A percentile compares a stretch with the other conserved stretches of the same genome.
Evolutionary conservation across 1,140 invertebrate genomes (phyloP).

Genomic region (Riptortus pedestris): DNA sequence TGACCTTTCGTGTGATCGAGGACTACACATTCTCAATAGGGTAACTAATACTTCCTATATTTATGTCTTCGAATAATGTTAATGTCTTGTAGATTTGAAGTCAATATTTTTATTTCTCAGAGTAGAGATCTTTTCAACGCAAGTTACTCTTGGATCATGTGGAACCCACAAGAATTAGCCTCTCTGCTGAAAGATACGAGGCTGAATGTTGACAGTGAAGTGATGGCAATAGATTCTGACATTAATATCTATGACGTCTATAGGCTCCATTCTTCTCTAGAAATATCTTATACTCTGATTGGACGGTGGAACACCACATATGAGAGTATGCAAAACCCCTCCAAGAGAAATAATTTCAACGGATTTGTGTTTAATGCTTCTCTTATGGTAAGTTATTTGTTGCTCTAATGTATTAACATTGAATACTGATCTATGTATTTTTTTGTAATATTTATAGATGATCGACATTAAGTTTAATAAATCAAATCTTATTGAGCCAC

Average conservation of each 20-base stretch:
- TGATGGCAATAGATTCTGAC: background rate
- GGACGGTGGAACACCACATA: background rate
- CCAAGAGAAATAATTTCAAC: background rate
- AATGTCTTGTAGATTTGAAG: too few species aligned
- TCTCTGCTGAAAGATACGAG: background rate
- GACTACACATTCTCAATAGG: constrained; percentile 11
- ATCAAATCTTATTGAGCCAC: constrained; percentile 12
- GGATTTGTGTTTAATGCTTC: constrained; percentile 9
- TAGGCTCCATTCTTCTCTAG: background rate
- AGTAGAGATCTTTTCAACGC: constrained; percentile 13
- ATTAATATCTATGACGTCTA: background rate
- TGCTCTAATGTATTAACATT: too few species aligned
- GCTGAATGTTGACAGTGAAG: constrained; percentile 15
- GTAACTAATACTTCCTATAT: too few species aligned
- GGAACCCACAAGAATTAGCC: background rate
- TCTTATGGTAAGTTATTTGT: constrained; percentile 22
- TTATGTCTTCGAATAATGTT: too few species aligned
- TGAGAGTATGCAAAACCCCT: background rate
- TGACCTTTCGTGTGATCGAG: constrained; percentile 12
- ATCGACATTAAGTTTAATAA: constrained; percentile 19
- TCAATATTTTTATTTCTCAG: background rate
- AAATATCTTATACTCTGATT: background rate
- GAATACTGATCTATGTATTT: too few species aligned
- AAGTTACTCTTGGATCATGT: constrained; percentile 20
- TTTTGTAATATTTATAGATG: constrained; percentile 10